Evolutionary conservation across 2,888 invertebrate species (phyloP).

Genomic region (Ephialtes manifestator): DNA sequence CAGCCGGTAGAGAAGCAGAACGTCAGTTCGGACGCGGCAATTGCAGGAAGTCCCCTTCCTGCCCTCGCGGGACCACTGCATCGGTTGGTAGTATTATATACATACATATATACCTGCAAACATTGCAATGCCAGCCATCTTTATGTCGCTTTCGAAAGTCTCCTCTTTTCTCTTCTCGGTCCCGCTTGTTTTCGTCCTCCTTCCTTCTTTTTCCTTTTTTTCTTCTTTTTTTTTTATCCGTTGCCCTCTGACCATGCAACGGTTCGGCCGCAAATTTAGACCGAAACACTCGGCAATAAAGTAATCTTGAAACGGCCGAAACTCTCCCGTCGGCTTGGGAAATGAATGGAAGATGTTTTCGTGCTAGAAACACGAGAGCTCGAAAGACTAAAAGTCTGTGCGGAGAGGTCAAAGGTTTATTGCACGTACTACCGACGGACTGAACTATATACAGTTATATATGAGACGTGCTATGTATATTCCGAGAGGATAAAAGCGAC

Average conservation of each 20-base stretch:
- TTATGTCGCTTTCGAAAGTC: constrained; percentile 60
- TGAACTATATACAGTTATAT: neutral
- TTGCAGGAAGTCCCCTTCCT: constrained; percentile 75
- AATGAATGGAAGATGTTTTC: constrained; percentile 57
- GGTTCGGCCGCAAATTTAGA: constrained; percentile 21
- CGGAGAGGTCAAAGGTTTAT: constrained; percentile 4
- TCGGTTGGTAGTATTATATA: neutral
- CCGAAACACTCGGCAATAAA: constrained; percentile 45
- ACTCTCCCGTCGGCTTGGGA: constrained; percentile 15
- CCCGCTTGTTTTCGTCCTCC: constrained; percentile 33
- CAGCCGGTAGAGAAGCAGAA: constrained; percentile 56
- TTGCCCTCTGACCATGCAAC: constrained; percentile 2
- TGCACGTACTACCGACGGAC: neutral
- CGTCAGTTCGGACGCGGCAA: constrained; percentile 70
- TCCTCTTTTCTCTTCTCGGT: constrained; percentile 33
- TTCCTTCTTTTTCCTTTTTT: constrained; percentile 11
- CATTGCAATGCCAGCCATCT: constrained; percentile 44
- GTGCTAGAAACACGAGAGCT: neutral
- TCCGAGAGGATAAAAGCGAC: neutral
- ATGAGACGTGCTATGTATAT: neutral
- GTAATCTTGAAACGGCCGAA: constrained; percentile 29
- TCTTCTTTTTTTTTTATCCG: neutral
- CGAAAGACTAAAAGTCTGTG: neutral
- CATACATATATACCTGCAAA: constrained; percentile 8
- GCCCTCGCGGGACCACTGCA: constrained; percentile 56